These are phyloP conservation scores for Eremophila alpestris DNA, from an alignment of 2,797 vertebrate species.

Conservation along the genomic window DNA sequence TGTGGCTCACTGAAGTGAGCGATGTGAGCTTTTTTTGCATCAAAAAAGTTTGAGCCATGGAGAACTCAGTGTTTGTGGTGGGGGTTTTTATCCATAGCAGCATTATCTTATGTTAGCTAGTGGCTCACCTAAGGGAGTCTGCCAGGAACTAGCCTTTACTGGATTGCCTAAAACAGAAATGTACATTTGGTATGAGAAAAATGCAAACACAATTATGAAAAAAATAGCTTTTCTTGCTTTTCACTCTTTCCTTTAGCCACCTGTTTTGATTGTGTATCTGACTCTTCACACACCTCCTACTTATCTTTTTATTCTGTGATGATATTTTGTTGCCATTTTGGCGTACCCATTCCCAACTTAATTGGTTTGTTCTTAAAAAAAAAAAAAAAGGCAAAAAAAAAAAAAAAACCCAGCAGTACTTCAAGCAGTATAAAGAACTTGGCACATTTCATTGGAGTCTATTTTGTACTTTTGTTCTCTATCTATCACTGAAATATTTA, in stretches of 20 bases:
- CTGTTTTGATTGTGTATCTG: background rate
- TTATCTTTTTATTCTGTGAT: background rate
- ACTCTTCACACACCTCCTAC: background rate
- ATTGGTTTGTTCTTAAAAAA: background rate
- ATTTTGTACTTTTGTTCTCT: conserved; percentile 12
- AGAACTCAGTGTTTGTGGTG: background rate
- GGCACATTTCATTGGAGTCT: background rate
- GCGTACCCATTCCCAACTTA: background rate
- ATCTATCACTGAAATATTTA: conserved; percentile 16
- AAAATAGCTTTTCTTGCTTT: background rate
- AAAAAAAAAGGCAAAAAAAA: fast-evolving
- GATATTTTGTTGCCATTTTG: background rate
- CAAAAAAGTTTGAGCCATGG: background rate
- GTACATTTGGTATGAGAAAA: background rate
- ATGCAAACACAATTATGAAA: background rate
- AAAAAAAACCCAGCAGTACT: background rate
- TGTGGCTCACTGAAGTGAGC: background rate
- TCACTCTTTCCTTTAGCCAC: background rate
- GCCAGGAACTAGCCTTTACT: background rate
- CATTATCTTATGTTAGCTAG: background rate
- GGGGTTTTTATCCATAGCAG: background rate
- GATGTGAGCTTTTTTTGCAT: background rate
- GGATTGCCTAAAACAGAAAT: background rate
- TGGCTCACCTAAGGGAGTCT: background rate
- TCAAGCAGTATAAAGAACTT: background rate